Percentiles rank a stretch among this genome's conserved stretches.
phyloP scores from a whole-genome alignment of 2,797 vertebrate genomes.

The Schizopygopsis pylzovi region DNA sequence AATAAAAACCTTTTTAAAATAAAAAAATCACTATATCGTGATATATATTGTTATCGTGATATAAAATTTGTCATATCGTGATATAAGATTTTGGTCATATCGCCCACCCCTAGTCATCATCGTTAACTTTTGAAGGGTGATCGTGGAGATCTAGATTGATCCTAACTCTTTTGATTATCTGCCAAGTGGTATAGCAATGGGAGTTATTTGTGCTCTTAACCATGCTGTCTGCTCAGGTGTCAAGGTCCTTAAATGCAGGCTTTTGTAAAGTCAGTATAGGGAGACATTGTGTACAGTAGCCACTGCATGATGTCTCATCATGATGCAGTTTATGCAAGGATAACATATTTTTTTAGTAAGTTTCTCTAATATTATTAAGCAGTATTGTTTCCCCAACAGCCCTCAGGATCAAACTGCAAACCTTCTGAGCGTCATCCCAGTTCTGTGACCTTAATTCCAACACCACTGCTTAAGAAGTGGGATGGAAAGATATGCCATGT shows the following conservation, averaged over 20 bases:
- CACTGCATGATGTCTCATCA: background rate
- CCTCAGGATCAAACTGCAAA: background rate
- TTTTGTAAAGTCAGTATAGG: conserved; percentile 1
- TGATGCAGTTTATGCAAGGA: background rate
- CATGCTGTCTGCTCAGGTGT: conserved; percentile 32
- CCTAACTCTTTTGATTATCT: conserved; percentile 43
- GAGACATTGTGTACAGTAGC: background rate
- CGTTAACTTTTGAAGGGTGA: conserved; percentile 6
- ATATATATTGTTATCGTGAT: no score
- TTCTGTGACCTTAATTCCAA: background rate
- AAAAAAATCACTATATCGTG: no score
- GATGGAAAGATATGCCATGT: background rate
- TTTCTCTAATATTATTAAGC: background rate
- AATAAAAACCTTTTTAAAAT: no score
- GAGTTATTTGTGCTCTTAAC: conserved; percentile 42
- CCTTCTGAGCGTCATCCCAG: background rate
- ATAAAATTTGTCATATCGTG: no score
- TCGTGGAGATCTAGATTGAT: conserved; percentile 22
- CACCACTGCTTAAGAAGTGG: background rate
- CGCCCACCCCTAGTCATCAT: conserved; percentile 46
- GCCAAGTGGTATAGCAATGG: conserved; percentile 27
- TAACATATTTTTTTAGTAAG: background rate
- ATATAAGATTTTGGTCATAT: no score
- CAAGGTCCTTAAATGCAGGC: conserved; percentile 10
- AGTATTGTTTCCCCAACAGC: background rate